Evolutionary conservation across 2,888 invertebrate genomes (phyloP).

Genomic region (Cosmia pyralina): DNA sequence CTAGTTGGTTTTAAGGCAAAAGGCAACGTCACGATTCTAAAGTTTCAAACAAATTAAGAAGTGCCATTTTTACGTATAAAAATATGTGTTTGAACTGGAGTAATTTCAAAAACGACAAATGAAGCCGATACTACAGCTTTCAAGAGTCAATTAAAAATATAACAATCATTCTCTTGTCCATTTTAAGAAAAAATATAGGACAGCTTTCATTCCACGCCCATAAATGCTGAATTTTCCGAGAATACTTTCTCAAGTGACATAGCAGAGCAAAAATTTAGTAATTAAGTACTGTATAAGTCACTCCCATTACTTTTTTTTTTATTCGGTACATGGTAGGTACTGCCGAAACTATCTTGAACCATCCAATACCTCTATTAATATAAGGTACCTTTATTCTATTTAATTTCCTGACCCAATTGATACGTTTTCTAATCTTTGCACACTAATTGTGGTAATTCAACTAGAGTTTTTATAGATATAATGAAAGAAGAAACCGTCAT

Average conservation of each 20-base stretch:
- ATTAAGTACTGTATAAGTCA: background rate
- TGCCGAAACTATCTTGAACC: background rate
- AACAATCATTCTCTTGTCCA: constrained; percentile 2
- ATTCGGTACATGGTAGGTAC: background rate
- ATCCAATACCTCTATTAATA: background rate
- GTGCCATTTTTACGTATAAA: too few species aligned
- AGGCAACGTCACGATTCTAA: too few species aligned
- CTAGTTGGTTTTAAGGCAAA: too few species aligned
- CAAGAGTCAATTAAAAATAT: constrained; percentile 3
- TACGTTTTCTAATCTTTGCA: too few species aligned
- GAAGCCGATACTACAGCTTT: background rate
- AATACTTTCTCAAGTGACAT: constrained; percentile 12
- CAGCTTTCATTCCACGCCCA: constrained; percentile 17
- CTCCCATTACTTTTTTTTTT: background rate
- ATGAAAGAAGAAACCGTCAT: background rate
- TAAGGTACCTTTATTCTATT: background rate
- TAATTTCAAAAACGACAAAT: too few species aligned
- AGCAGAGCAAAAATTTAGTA: constrained; percentile 6
- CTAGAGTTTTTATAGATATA: too few species aligned
- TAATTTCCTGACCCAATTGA: background rate
- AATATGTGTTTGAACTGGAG: too few species aligned
- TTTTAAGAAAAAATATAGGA: constrained; percentile 1
- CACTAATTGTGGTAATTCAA: background rate
- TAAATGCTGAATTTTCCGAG: constrained; percentile 9
- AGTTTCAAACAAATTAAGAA: too few species aligned